Conservation (phyloP, 2,113 vertebrate species). For the Amazona vittata region DNA sequence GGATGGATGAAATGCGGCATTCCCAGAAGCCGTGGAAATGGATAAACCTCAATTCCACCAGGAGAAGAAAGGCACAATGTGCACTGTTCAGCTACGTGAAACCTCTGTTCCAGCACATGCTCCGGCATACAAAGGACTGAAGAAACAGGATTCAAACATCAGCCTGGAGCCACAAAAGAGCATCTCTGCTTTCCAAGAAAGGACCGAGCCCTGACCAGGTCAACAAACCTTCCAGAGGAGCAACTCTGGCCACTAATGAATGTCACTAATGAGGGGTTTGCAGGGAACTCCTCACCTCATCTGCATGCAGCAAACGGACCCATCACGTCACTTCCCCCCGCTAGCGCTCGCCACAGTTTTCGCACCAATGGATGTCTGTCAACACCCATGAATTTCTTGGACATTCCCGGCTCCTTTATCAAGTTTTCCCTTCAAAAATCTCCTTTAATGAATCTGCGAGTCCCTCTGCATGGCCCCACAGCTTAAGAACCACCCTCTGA, state of each 20-base stretch:
- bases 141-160: conserved; percentile 10
- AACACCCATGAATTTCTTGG: not conserved
- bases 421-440: not conserved
- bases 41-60: not conserved
- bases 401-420: conserved; percentile 6
- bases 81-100: not conserved
- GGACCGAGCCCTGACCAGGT: not conserved
- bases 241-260: not conserved
- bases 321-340: not conserved
- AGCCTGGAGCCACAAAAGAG: not conserved
- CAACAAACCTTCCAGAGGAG: conserved; percentile 7
- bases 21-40: not conserved
- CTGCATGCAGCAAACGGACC: not conserved
- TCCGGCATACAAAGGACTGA: not conserved
- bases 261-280: not conserved
- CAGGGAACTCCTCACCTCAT: conserved; percentile 4
- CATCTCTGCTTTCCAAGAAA: conserved; percentile 34
- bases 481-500: not conserved
- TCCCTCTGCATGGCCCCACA: not conserved
- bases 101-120: not conserved
- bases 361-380: not conserved
- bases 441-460: not conserved
- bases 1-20: not conserved
- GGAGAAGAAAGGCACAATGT: not conserved
- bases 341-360: not conserved